A percentile compares a stretch with the other conserved stretches of the same genome.
These are phyloP conservation scores for Pelmatolapia mariae DNA, from an alignment of 2,113 vertebrate genomes.

Conservation along the genomic window DNA sequence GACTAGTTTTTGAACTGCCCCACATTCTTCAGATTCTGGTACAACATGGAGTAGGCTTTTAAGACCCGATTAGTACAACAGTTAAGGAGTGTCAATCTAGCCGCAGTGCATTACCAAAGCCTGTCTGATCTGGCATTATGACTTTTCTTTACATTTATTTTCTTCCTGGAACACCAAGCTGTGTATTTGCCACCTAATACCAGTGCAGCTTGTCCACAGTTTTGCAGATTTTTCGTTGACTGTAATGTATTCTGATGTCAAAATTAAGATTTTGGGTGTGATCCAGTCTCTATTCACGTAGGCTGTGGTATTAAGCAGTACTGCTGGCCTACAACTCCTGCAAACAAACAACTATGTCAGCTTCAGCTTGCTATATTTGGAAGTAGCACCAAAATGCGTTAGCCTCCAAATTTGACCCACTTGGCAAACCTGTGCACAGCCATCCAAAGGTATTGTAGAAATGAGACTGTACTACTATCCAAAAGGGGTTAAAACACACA, in stretches of 20 bases:
- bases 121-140: slow-evolving; percentile 69
- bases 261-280: not conserved
- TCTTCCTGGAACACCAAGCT: not conserved
- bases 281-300: not conserved
- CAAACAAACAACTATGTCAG: not conserved
- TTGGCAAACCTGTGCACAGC: not conserved
- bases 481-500: not conserved
- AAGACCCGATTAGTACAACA: slow-evolving; percentile 73
- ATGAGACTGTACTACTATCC: not conserved
- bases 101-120: slow-evolving; percentile 56
- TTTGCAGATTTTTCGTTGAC: not conserved
- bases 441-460: not conserved
- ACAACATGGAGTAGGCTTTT: slow-evolving; percentile 68
- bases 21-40: slow-evolving; percentile 79
- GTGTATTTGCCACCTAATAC: not conserved
- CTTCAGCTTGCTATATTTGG: slow-evolving; percentile 10
- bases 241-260: not conserved
- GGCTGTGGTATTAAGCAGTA: not conserved
- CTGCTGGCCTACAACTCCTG: not conserved
- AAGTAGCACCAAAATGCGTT: not conserved
- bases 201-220: not conserved
- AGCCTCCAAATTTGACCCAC: not conserved
- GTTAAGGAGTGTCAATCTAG: slow-evolving; percentile 58
- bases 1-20: slow-evolving; percentile 66
- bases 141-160: slow-evolving; percentile 44